Percentiles rank a stretch among this genome's conserved stretches.
Evolutionary conservation across 2,888 invertebrate species (phyloP).

Genomic region (Drosophila tanythrix): DNA sequence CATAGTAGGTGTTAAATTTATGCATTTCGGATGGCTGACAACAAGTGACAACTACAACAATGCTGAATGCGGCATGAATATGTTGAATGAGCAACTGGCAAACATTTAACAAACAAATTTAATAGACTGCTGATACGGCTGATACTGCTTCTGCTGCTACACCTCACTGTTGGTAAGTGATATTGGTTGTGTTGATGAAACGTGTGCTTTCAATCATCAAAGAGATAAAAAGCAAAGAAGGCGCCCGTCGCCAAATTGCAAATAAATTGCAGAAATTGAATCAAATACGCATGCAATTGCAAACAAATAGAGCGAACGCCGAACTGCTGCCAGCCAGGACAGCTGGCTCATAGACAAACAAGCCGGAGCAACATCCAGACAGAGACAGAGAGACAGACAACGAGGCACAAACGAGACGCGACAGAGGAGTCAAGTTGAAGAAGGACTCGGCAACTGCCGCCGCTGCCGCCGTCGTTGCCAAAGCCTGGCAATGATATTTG

Average conservation of each 20-base stretch:
- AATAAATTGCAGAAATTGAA: conserved; percentile 83
- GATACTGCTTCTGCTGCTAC: conserved; percentile 7
- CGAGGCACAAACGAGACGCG: not conserved
- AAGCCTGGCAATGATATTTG: conserved; percentile 71
- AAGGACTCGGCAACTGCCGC: conserved; percentile 30
- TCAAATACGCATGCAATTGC: conserved; percentile 82
- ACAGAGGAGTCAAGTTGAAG: conserved; percentile 16
- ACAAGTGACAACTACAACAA: conserved; percentile 67
- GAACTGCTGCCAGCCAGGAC: conserved; percentile 20
- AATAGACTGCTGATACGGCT: conserved; percentile 47
- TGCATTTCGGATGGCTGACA: conserved; percentile 78
- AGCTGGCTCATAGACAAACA: conserved; percentile 57
- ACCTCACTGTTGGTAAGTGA: conserved; percentile 31
- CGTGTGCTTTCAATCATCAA: conserved; percentile 79
- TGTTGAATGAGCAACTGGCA: conserved; percentile 32
- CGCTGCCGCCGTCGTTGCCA: conserved; percentile 8
- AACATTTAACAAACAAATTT: conserved; percentile 64
- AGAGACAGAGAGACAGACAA: conserved; percentile 8
- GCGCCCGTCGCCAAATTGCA: conserved; percentile 79
- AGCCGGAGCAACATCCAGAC: conserved; percentile 24
- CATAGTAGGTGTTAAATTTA: conserved; percentile 79
- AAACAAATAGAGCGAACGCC: conserved; percentile 68
- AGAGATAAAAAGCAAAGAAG: conserved; percentile 72
- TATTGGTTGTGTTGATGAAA: conserved; percentile 53
- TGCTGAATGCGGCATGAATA: conserved; percentile 46